A percentile compares a stretch with the other conserved stretches of the same genome.
Evolutionary conservation across 2,113 vertebrate genomes (phyloP).

Genomic region (Hippolais icterina): DNA sequence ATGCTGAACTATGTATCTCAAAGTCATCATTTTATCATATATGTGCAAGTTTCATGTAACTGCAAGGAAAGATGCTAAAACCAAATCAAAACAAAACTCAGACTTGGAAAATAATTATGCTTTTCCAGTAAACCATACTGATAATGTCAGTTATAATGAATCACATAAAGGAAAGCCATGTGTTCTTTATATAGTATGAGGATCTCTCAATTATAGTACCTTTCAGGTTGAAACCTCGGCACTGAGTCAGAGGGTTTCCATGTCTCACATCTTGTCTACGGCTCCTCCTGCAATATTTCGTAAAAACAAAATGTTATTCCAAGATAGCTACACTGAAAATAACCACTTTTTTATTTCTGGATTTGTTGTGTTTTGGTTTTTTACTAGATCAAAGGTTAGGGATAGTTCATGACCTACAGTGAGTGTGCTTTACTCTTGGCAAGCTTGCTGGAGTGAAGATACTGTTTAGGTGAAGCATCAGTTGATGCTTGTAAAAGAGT

Average conservation of each 20-base stretch:
- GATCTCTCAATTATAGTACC: conserved; percentile 74
- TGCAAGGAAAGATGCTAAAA: background rate
- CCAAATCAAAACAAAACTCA: background rate
- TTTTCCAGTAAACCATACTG: background rate
- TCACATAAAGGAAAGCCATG: background rate
- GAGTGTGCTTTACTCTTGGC: background rate
- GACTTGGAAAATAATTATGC: background rate
- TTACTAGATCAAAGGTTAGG: background rate
- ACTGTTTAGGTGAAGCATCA: background rate
- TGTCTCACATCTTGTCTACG: conserved; percentile 95
- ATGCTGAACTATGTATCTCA: background rate
- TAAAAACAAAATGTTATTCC: background rate
- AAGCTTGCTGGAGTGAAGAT: background rate
- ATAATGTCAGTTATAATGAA: conserved; percentile 17
- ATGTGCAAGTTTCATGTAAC: background rate
- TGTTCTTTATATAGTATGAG: background rate
- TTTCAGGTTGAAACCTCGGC: conserved; percentile 97
- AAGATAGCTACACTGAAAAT: background rate
- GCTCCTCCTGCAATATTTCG: conserved; percentile 82
- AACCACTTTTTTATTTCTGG: background rate
- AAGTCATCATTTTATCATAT: background rate
- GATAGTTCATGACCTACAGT: background rate
- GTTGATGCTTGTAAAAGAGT: background rate
- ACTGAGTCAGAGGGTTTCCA: conserved; percentile 95
- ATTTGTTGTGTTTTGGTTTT: background rate